Evolutionary conservation across 2,888 invertebrate genomes (phyloP).

Genomic region (Drosophila affinis): DNA sequence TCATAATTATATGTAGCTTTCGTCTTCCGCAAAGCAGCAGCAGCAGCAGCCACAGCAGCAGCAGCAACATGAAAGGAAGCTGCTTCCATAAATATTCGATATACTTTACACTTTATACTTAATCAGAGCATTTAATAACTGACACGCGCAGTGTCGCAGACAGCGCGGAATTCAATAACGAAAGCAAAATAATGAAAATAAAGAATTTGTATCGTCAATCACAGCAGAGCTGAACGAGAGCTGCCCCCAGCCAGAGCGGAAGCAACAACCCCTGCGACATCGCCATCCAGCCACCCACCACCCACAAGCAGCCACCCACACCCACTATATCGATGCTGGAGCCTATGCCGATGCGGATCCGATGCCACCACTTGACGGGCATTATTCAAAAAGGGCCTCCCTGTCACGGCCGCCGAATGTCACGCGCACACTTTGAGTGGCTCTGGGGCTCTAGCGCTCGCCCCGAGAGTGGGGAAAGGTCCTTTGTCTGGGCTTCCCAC

Average conservation of each 20-base stretch:
- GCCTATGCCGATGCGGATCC: conserved; percentile 1
- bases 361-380: conserved; percentile 70
- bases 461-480: neutral
- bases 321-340: conserved; percentile 9
- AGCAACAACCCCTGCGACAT: neutral
- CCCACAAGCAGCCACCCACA: no score
- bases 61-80: conserved; percentile 7
- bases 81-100: conserved; percentile 61
- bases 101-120: conserved; percentile 55
- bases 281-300: no score
- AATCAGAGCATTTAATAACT: conserved; percentile 78
- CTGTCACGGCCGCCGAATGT: conserved; percentile 74
- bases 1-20: conserved; percentile 60
- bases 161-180: conserved; percentile 39
- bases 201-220: conserved; percentile 72
- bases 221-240: conserved; percentile 32
- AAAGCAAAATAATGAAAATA: conserved; percentile 38
- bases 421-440: conserved; percentile 73
- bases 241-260: neutral
- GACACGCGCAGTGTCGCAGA: conserved; percentile 59
- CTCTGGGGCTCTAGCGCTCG: conserved; percentile 15
- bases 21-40: neutral
- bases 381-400: conserved; percentile 66
- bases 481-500: conserved; percentile 18
- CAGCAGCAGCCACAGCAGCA: neutral